These are phyloP conservation scores for Parnassius smintheus DNA, from an alignment of 2,888 invertebrate genomes.

Conservation along the genomic window DNA sequence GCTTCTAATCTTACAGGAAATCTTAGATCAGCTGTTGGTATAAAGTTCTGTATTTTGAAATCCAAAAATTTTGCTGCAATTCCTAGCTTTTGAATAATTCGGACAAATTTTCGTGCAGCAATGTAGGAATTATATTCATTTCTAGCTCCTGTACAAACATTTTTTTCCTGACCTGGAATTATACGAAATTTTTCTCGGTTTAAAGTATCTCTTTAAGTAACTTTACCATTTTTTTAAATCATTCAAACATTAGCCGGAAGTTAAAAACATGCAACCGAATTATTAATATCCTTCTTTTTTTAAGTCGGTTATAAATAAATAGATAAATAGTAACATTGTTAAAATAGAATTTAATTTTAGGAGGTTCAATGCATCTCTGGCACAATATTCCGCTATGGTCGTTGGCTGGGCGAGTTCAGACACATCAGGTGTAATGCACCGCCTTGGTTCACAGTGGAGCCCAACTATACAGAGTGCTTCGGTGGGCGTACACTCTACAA, in stretches of 20 bases:
- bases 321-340: too few relatives aligned
- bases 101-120: slow-evolving; percentile 89
- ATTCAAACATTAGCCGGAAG: too few relatives aligned
- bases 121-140: slow-evolving; percentile 89
- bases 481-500: slow-evolving; percentile 41
- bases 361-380: slow-evolving; percentile 53
- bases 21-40: slow-evolving; percentile 87
- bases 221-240: too few relatives aligned
- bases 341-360: slow-evolving; percentile 39
- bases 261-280: too few relatives aligned
- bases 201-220: too few relatives aligned
- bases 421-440: slow-evolving; percentile 50
- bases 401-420: slow-evolving; percentile 50
- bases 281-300: too few relatives aligned
- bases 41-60: slow-evolving; percentile 90
- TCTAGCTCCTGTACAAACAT: slow-evolving; percentile 90
- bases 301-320: too few relatives aligned
- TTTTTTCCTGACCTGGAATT: slow-evolving; percentile 86
- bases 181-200: neutral
- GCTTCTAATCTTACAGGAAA: slow-evolving; percentile 88
- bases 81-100: slow-evolving; percentile 90
- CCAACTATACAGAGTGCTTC: slow-evolving; percentile 40
- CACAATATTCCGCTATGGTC: slow-evolving; percentile 44
- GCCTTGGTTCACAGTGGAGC: slow-evolving; percentile 46
- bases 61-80: slow-evolving; percentile 88